Percentiles rank a stretch among this genome's conserved stretches.
phyloP scores from a whole-genome alignment of 35 echinoderm and acorn worm species.

The Amphiura filiformis region DNA sequence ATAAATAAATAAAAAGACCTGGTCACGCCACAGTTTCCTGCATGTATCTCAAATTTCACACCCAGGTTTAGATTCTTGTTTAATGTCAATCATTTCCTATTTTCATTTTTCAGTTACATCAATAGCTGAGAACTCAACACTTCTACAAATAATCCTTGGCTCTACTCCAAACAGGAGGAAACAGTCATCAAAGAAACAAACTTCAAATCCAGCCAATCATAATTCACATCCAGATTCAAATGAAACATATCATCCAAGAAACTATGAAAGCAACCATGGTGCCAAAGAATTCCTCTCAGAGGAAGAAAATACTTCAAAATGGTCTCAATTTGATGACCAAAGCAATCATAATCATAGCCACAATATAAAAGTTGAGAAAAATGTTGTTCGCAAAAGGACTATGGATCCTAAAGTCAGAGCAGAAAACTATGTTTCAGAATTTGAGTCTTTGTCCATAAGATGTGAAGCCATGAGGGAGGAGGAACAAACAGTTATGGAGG shows the following conservation, averaged over 20 bases:
- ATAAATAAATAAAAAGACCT: too few species aligned
- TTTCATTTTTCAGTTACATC: conserved; percentile 42
- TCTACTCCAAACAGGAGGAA: background rate
- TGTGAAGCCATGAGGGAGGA: conserved; percentile 59
- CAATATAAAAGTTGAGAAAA: too few species aligned
- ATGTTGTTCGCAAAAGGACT: background rate
- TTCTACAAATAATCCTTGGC: conserved; percentile 37
- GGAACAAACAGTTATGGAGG: conserved; percentile 37
- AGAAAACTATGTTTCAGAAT: conserved; percentile 45
- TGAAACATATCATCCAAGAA: background rate
- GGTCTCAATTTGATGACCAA: too few species aligned
- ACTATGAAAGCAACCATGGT: background rate
- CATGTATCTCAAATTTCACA: too few species aligned
- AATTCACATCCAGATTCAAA: background rate
- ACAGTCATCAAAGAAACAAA: background rate
- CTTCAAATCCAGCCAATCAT: background rate
- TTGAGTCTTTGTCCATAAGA: conserved; percentile 47
- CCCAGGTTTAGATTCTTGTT: too few species aligned
- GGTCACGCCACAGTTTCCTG: too few species aligned
- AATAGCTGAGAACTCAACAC: conserved; percentile 38
- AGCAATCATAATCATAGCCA: too few species aligned
- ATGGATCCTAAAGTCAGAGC: conserved; percentile 15
- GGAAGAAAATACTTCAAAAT: too few species aligned
- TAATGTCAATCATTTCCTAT: too few species aligned
- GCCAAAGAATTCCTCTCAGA: too few species aligned